Percentiles rank a stretch among this genome's conserved stretches.
Conservation (phyloP, 2,113 vertebrate species). For the Zingel zingel region DNA sequence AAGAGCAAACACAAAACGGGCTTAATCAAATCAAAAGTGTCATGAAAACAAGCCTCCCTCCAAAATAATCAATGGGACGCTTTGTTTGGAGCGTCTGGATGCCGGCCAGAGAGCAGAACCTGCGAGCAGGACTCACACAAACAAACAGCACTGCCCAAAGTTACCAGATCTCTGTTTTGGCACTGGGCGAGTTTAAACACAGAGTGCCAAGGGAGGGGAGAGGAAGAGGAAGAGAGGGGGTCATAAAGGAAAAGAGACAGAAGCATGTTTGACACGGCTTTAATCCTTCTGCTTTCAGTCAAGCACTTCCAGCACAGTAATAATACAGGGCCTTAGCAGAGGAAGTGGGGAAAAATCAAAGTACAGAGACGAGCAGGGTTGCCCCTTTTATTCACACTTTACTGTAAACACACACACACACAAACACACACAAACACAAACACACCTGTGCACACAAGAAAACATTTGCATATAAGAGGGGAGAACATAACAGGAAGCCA, state of each 20-base stretch:
- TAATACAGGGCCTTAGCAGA: constrained; percentile 63
- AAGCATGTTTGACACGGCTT: constrained; percentile 82
- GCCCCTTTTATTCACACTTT: constrained; percentile 70
- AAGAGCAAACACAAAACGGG: constrained; percentile 70
- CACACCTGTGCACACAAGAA: constrained; percentile 62
- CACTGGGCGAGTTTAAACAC: constrained; percentile 66
- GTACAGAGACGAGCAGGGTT: constrained; percentile 44
- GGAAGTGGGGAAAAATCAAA: constrained; percentile 71
- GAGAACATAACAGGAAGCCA: neutral
- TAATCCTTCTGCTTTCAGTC: constrained; percentile 79
- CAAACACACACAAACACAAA: constrained; percentile 15
- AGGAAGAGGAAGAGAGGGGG: neutral
- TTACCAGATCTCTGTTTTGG: constrained; percentile 75
- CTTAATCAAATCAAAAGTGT: constrained; percentile 79
- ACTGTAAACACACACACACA: constrained; percentile 70
- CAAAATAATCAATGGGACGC: constrained; percentile 76
- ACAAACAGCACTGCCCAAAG: constrained; percentile 71
- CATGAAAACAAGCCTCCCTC: constrained; percentile 70
- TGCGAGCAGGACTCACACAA: constrained; percentile 71
- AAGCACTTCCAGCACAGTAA: constrained; percentile 69
- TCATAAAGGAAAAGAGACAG: constrained; percentile 71
- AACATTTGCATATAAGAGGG: constrained; percentile 26
- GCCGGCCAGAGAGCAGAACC: constrained; percentile 76
- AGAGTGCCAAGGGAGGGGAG: constrained; percentile 55
- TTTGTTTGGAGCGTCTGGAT: constrained; percentile 79